A percentile compares a stretch with the other conserved stretches of the same genome.
phyloP scores from a whole-genome alignment of 2,113 vertebrate genomes.

The Turdus rufiventris region DNA sequence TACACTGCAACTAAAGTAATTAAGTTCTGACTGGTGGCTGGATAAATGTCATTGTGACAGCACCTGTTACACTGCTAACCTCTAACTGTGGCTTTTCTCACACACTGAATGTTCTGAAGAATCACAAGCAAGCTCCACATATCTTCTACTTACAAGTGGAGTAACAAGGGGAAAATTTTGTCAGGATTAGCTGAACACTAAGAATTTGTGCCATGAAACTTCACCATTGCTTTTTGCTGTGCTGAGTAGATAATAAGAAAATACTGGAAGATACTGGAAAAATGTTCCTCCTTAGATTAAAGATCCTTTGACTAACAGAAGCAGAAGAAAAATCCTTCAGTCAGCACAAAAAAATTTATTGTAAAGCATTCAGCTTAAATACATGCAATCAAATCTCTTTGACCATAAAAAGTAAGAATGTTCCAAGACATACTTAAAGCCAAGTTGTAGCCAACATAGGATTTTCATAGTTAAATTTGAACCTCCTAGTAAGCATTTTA shows the following conservation, averaged over 20 bases:
- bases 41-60: neutral
- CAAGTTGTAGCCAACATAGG: conserved; percentile 1
- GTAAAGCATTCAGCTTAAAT: conserved; percentile 25
- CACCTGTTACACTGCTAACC: neutral
- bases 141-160: neutral
- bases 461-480: conserved; percentile 9
- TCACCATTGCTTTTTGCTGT: neutral
- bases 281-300: neutral
- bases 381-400: conserved; percentile 32
- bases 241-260: neutral
- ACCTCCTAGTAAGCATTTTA: neutral
- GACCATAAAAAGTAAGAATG: conserved; percentile 1
- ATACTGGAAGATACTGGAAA: neutral
- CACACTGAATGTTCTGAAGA: neutral
- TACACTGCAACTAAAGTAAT: neutral
- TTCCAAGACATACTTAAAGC: conserved; percentile 17
- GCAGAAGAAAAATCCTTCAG: neutral
- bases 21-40: neutral
- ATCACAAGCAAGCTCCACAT: neutral
- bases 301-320: neutral
- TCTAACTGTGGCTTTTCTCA: neutral
- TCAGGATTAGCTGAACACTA: neutral
- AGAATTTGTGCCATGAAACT: neutral
- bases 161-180: neutral
- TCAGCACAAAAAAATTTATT: conserved; percentile 52